Evolutionary conservation across 2,797 vertebrate species (phyloP).

Genomic region (Zalophus californianus): DNA sequence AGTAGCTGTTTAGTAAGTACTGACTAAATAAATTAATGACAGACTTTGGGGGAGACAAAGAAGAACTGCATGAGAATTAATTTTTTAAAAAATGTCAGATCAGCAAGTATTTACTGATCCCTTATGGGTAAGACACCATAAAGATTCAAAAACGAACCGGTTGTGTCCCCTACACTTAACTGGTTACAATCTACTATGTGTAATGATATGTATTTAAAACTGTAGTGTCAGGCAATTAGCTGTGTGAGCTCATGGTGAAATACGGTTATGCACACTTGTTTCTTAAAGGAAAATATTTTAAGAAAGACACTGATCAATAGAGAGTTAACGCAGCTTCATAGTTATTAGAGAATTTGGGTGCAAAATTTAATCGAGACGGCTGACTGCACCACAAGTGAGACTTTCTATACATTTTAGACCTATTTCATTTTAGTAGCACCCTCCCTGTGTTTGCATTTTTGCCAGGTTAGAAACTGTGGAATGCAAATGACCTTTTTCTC

Average conservation of each 20-base stretch:
- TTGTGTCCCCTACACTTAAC: not conserved
- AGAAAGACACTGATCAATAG: not conserved
- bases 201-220: not conserved
- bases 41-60: slow-evolving; percentile 30
- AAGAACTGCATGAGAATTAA: not conserved
- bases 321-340: not conserved
- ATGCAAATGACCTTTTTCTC: not conserved
- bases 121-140: not conserved
- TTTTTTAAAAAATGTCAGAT: not conserved
- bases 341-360: not conserved
- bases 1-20: slow-evolving; percentile 34
- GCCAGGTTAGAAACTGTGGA: not conserved
- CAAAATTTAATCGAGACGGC: not conserved
- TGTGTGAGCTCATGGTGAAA: not conserved
- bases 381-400: not conserved
- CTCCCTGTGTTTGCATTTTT: not conserved
- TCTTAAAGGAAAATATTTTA: slow-evolving; percentile 10
- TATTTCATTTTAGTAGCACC: not conserved
- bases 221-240: not conserved
- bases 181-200: not conserved
- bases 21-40: slow-evolving; percentile 5
- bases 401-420: not conserved
- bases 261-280: not conserved
- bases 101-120: slow-evolving; percentile 17
- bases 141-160: not conserved